phyloP scores from a whole-genome alignment of 2,113 vertebrate species.

The Emydura subglobosa region DNA sequence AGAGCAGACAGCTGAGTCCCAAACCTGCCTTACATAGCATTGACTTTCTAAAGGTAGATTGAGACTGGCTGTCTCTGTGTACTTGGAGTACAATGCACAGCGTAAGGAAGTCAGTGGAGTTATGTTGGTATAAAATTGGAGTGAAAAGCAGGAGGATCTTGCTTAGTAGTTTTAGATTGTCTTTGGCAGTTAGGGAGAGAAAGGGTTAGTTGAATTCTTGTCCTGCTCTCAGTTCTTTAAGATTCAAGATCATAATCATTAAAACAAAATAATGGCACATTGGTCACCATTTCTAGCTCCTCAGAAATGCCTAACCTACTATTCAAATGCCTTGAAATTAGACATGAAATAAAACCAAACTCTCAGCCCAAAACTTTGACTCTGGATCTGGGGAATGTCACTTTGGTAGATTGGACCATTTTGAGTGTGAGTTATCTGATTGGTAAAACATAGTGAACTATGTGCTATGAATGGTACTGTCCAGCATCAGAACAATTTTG shows the following conservation, averaged over 20 bases:
- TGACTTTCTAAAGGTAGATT: not conserved
- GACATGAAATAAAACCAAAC: not conserved
- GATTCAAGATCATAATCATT: not conserved
- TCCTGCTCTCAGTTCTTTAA: not conserved
- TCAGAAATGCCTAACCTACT: not conserved
- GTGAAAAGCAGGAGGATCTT: not conserved
- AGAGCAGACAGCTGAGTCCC: not conserved
- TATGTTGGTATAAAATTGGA: not conserved
- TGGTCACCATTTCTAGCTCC: not conserved
- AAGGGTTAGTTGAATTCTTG: not conserved
- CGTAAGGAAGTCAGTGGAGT: not conserved
- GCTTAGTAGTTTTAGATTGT: not conserved
- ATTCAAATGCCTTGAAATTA: not conserved
- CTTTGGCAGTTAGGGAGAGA: not conserved
- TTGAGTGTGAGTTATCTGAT: not conserved
- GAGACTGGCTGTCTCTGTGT: not conserved
- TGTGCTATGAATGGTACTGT: not conserved
- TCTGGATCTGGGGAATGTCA: not conserved
- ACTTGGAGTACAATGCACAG: not conserved
- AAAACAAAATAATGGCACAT: not conserved
- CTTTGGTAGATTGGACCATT: not conserved
- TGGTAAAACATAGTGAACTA: not conserved
- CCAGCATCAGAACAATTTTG: slow-evolving; percentile 18
- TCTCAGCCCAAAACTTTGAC: not conserved
- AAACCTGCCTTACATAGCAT: not conserved